These are phyloP conservation scores for Scotopteryx bipunctaria DNA, from an alignment of 2,888 invertebrate genomes.

Conservation along the genomic window DNA sequence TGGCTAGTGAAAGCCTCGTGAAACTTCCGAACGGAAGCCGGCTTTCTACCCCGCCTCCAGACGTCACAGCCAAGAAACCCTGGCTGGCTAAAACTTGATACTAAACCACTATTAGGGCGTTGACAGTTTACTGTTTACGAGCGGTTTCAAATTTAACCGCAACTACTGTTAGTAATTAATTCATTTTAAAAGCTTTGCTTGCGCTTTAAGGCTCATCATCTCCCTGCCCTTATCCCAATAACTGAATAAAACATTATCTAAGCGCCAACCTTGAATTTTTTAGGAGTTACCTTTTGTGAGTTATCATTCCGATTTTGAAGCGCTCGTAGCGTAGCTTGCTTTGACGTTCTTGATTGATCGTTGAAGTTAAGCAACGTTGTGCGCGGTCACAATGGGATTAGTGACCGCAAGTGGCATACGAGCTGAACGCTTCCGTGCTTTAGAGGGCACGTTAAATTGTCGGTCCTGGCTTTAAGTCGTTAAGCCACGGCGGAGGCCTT, in stretches of 20 bases:
- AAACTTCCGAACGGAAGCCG: conserved; percentile 78
- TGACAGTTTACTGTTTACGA: conserved; percentile 29
- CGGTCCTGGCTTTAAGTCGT: no score
- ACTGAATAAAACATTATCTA: no score
- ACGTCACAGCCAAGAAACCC: conserved; percentile 57
- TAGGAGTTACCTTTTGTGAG: no score
- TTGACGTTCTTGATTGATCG: no score
- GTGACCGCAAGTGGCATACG: no score
- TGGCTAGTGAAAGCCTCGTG: conserved; percentile 75
- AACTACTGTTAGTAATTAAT: conserved; percentile 23
- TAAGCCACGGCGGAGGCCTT: no score
- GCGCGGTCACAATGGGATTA: no score
- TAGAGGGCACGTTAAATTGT: no score
- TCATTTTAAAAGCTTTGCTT: neutral
- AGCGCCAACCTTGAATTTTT: conserved; percentile 11
- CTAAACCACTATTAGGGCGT: conserved; percentile 26
- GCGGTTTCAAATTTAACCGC: conserved; percentile 23
- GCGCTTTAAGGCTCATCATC: neutral
- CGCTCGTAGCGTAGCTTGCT: no score
- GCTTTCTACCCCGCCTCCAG: conserved; percentile 78
- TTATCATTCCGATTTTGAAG: no score
- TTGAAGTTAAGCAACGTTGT: no score
- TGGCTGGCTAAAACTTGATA: conserved; percentile 34
- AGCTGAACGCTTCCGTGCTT: no score
- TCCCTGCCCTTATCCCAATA: neutral